Evolutionary conservation across 2,888 invertebrate species (phyloP), one percentile per base, ranked within the genome.

Genomic region (Osmoderma eremita): DNA sequence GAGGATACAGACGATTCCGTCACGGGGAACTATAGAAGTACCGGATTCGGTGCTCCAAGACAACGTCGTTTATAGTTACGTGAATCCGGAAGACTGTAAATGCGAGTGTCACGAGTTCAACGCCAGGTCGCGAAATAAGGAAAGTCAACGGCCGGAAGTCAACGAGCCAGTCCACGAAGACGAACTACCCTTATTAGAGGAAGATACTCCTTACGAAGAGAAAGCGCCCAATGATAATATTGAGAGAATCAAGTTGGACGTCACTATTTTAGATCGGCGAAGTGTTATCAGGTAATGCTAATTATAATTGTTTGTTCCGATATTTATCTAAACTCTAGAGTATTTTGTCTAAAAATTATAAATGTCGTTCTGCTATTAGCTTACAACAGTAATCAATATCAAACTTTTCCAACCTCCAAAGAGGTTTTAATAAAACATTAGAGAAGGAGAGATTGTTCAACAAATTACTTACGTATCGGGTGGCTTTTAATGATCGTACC

Each of bases 1-100:
- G 81, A 86, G 92, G 71, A 93, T 94, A 75, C 93, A 93, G 78
- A 92, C 92, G 17, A 86, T 93, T 75, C 93, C 93, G 18, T 85
- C 87, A 56, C 84, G 86, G 71, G 85, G 79, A 53, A 83, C 79
- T 68, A 82, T 79, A 53, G 82, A 81, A 65, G 81, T 80, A 41
- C 77, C 83, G 17, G 83, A 84, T 42, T 81, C 82, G 50, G 83
- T 82, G 42, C 68, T 79, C 13, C 80, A 80, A 63, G 79, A 83
- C 71, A 81, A 83, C 69, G 85, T 87, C 42, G 86, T 90, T 72
- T 89, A 90, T 75, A 91, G 88, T 82, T 94, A 93, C 82, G 94
- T 93, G 63, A 92, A 93, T 81, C 93, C 94, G 3, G 93, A 93
- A 79, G 92, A 93, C 76, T 94, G 94, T 78, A 91, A 91, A 78